These are phyloP conservation scores for Poecilobothrus nobilitatus DNA, from an alignment of 2,888 invertebrate genomes.

Conservation along the genomic window DNA sequence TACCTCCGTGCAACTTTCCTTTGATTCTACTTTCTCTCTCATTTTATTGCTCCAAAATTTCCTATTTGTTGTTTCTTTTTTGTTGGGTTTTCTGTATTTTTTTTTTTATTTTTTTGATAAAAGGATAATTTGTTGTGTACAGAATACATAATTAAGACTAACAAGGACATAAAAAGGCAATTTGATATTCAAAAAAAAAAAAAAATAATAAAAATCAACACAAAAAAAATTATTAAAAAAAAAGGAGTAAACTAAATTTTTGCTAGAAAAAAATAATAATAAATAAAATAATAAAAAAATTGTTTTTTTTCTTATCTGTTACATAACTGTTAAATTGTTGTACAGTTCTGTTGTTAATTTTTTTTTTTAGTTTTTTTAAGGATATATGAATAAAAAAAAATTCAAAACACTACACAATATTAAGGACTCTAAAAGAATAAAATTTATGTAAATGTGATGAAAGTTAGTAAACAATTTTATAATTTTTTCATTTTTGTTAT, in stretches of 20 bases:
- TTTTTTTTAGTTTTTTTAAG: neutral
- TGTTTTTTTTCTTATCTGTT: too few species aligned
- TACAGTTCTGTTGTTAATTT: too few species aligned
- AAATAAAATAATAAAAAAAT: neutral
- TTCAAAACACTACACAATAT: neutral
- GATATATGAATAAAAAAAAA: neutral
- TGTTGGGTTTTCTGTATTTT: too few species aligned
- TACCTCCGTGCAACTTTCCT: too few species aligned
- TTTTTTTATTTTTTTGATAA: neutral
- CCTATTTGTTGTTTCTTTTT: too few species aligned
- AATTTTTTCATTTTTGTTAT: too few species aligned
- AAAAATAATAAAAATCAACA: neutral
- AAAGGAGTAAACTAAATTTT: neutral
- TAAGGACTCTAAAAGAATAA: neutral
- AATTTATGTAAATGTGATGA: neutral
- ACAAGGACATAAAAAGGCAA: neutral
- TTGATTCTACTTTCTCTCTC: too few species aligned
- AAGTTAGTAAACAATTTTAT: neutral
- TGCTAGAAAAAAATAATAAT: neutral
- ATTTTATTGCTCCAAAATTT: too few species aligned
- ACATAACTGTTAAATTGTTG: too few species aligned
- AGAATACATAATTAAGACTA: neutral
- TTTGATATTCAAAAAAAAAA: neutral
- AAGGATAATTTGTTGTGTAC: constrained; percentile 1
- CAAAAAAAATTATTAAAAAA: neutral